Evolutionary conservation across 2,888 invertebrate genomes (phyloP), one percentile per base, ranked within the genome.

Genomic region (Trilocha varians): DNA sequence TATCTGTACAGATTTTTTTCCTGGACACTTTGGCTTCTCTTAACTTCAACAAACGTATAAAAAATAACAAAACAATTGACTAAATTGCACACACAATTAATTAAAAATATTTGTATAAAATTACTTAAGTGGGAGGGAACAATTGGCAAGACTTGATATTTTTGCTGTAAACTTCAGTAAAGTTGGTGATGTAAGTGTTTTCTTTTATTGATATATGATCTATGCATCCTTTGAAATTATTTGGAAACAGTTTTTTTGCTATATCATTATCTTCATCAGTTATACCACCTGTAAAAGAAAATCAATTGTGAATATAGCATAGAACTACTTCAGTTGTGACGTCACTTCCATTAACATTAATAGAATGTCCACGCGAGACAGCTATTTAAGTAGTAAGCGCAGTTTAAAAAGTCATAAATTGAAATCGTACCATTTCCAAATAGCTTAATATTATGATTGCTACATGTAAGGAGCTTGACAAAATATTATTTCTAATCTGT

Each of bases 181-280:
- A 84, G 51, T 80, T 71, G 1, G 62, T 68, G 15, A 80, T 45
- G 40, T 62, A 69, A 8, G 55, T 59, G 3, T 65, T 55, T 41
- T 73, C 68, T 35, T 55, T 60, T 0, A 75, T 88, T 38, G 88
- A 82, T 57, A 89, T 87, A 49, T 87, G 84, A 61, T 88, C 88
- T 48, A 89, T 82, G 58, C 89, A 90, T 44, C 89, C 89, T 62
- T 86, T 87, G 57, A 89, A 89, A 47, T 89, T 87, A 44, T 85
- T 67, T 3, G 80, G 78, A 56, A 87, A 90, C 34, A 84, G 65
- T 47, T 78, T 83, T 50, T 77, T 84, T 5, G 85, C 70, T 64
- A 68, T 55, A 49, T 64, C 54, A 68, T 72, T 62, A 39, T 78
- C 73, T 43, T 80, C 74, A 49, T 83, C 78, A 18, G 86, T 83